Conservation (phyloP, 1,140 invertebrate species). For the Dinothrombium tinctorium region DNA sequence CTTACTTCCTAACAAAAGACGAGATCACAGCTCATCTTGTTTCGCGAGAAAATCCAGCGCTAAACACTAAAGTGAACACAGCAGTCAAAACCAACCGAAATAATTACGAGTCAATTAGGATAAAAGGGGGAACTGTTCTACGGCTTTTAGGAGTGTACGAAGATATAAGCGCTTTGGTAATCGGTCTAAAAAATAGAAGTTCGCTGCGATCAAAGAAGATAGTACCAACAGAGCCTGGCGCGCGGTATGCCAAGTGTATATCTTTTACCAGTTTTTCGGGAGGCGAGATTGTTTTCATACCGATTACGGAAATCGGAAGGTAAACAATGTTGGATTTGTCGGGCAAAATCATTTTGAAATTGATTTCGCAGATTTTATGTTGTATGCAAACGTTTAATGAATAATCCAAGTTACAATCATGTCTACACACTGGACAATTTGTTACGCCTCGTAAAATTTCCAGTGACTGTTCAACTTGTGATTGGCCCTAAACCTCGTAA, state of each 20-base stretch:
- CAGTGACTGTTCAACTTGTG: slow-evolving; percentile 8
- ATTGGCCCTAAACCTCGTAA: slow-evolving; percentile 5
- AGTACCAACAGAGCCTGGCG: slow-evolving; percentile 1
- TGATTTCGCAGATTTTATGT: slow-evolving; percentile 1
- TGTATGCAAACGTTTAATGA: neutral
- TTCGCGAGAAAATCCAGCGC: neutral
- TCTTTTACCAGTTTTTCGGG: neutral
- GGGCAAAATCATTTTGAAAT: neutral
- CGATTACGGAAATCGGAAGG: slow-evolving; percentile 1
- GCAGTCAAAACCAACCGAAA: neutral
- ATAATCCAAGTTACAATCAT: slow-evolving; percentile 6
- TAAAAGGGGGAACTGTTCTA: neutral
- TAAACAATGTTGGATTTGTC: neutral
- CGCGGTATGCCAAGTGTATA: slow-evolving; percentile 1
- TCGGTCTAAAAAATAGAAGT: neutral
- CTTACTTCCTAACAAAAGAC: slow-evolving; percentile 9
- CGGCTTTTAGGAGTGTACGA: slow-evolving; percentile 2
- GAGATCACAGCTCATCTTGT: neutral
- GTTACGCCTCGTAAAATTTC: slow-evolving; percentile 6
- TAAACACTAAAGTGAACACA: neutral
- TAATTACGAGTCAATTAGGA: neutral
- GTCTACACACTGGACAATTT: slow-evolving; percentile 10
- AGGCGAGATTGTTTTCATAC: slow-evolving; percentile 1
- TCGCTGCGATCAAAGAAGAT: neutral
- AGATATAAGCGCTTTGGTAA: neutral